Conservation (phyloP, 2,888 invertebrate species). For the Andrena marginata region DNA sequence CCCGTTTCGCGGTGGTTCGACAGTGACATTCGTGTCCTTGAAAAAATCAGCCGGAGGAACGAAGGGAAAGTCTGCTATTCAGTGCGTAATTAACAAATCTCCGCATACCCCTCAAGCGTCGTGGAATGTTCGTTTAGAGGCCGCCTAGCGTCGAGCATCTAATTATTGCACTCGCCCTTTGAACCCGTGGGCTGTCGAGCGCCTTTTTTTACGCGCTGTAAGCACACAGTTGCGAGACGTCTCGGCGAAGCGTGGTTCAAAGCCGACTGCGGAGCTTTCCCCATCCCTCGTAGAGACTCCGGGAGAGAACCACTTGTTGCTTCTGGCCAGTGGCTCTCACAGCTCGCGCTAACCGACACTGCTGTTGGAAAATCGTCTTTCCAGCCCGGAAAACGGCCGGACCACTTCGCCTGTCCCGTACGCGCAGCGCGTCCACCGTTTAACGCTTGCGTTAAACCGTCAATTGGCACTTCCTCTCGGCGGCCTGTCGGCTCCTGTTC, state of each 20-base stretch:
- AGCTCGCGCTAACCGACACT: slow-evolving; percentile 13
- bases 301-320: slow-evolving; percentile 63
- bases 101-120: background rate
- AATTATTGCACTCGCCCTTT: slow-evolving; percentile 55
- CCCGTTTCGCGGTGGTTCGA: background rate
- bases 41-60: background rate
- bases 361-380: slow-evolving; percentile 20
- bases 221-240: slow-evolving; percentile 8
- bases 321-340: slow-evolving; percentile 54
- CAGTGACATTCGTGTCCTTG: slow-evolving; percentile 15
- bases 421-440: background rate
- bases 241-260: slow-evolving; percentile 42
- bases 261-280: slow-evolving; percentile 45
- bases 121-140: background rate
- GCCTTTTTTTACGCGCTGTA: slow-evolving; percentile 23
- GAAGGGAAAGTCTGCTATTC: background rate
- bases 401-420: background rate
- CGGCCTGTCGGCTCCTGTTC: slow-evolving; percentile 25
- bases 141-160: slow-evolving; percentile 4
- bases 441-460: slow-evolving; percentile 37
- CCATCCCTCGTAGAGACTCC: slow-evolving; percentile 46
- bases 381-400: background rate
- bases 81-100: slow-evolving; percentile 4
- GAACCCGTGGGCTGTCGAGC: slow-evolving; percentile 24
- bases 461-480: slow-evolving; percentile 51